Evolutionary conservation across 1,140 invertebrate species (phyloP).

Genomic region (Caenorhabditis latens): DNA sequence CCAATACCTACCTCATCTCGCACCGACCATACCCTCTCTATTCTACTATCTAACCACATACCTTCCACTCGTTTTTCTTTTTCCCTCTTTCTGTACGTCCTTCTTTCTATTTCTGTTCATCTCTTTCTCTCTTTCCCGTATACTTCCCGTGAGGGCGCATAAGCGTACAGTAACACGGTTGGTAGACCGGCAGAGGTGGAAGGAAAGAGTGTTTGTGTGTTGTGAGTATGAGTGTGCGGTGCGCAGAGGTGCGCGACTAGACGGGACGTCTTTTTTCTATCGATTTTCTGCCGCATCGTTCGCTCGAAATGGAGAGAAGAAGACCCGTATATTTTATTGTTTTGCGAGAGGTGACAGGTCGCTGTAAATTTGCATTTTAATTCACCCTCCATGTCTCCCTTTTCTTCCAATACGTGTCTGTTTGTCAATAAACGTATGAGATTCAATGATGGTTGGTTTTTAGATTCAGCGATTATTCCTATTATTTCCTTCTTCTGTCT

Average conservation of each 20-base stretch:
- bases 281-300: constrained; percentile 52
- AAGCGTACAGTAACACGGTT: constrained; percentile 54
- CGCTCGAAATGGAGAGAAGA: constrained; percentile 24
- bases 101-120: neutral
- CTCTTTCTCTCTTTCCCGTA: neutral
- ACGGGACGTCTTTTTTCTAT: constrained; percentile 12
- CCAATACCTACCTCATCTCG: constrained; percentile 40
- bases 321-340: constrained; percentile 7
- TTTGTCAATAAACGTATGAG: neutral
- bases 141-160: neutral
- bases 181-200: neutral
- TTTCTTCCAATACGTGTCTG: neutral
- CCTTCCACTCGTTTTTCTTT: neutral
- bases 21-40: neutral
- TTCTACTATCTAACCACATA: constrained; percentile 3
- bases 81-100: neutral
- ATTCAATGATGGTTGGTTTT: neutral
- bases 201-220: constrained; percentile 19
- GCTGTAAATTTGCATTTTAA: constrained; percentile 30
- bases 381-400: neutral
- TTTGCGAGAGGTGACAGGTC: constrained; percentile 12
- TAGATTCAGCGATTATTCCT: too few species aligned
- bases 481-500: too few species aligned
- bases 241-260: constrained; percentile 39
- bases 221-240: neutral